Evolutionary conservation across 2,113 vertebrate species (phyloP).

Genomic region (Ascaphus truei): DNA sequence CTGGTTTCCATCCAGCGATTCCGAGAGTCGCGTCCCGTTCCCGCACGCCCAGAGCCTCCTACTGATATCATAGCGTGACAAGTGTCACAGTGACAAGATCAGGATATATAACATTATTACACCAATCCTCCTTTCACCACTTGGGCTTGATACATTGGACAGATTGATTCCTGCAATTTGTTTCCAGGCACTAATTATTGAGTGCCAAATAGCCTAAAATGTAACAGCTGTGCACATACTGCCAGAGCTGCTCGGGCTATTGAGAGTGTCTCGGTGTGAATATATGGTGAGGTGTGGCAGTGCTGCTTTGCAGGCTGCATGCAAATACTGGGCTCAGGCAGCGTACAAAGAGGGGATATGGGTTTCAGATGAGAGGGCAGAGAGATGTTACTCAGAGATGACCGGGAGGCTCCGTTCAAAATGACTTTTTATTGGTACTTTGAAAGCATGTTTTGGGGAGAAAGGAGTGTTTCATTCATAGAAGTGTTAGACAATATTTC

Average conservation of each 20-base stretch:
- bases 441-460: too few relatives aligned
- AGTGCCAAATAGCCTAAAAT: not conserved
- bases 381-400: not conserved
- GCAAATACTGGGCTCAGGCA: not conserved
- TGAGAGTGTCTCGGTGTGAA: not conserved
- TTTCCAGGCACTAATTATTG: conserved; percentile 22
- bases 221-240: not conserved
- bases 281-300: not conserved
- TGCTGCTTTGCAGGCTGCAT: not conserved
- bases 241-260: not conserved
- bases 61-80: conserved; percentile 8
- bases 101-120: conserved; percentile 7
- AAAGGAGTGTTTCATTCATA: too few relatives aligned
- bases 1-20: too few relatives aligned
- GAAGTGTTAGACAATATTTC: too few relatives aligned
- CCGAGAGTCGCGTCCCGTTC: not conserved
- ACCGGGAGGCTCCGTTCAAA: not conserved
- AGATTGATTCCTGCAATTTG: conserved; percentile 5
- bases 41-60: not conserved
- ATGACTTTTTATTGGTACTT: not conserved
- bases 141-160: conserved; percentile 3
- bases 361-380: not conserved
- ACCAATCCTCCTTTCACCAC: not conserved
- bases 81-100: conserved; percentile 17
- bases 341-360: not conserved